These are phyloP conservation scores for Tetheella fluctuosa DNA, from an alignment of 2,888 invertebrate species.

Conservation along the genomic window DNA sequence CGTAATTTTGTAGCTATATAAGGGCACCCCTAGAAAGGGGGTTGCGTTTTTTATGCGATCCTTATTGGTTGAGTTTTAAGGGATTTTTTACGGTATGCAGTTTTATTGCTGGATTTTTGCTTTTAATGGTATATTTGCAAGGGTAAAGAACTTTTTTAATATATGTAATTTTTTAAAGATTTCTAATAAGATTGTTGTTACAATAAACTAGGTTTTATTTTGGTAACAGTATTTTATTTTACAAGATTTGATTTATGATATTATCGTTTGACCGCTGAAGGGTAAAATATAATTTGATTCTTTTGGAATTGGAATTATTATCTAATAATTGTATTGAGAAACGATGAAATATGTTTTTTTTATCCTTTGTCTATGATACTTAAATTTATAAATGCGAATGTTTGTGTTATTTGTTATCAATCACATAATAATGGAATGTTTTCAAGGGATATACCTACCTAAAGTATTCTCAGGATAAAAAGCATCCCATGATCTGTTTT, in stretches of 20 bases:
- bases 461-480: no score
- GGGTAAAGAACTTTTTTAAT: not conserved
- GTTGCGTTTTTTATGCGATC: slow-evolving; percentile 58
- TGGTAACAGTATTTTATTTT: not conserved
- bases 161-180: not conserved
- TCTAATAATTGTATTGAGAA: not conserved
- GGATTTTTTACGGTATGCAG: slow-evolving; percentile 65
- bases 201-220: not conserved
- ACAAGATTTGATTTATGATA: not conserved
- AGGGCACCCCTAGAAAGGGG: slow-evolving; percentile 56
- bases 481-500: no score
- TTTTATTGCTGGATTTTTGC: slow-evolving; percentile 57
- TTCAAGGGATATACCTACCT: no score
- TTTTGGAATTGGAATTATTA: not conserved
- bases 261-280: not conserved
- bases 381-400: no score
- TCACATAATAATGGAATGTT: no score
- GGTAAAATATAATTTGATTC: not conserved
- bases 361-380: no score
- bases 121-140: slow-evolving; percentile 13
- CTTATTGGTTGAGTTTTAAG: slow-evolving; percentile 54
- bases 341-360: no score
- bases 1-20: slow-evolving; percentile 70
- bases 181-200: not conserved
- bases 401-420: no score